phyloP scores from a whole-genome alignment of 2,113 vertebrate species.

The Sialia sialis region DNA sequence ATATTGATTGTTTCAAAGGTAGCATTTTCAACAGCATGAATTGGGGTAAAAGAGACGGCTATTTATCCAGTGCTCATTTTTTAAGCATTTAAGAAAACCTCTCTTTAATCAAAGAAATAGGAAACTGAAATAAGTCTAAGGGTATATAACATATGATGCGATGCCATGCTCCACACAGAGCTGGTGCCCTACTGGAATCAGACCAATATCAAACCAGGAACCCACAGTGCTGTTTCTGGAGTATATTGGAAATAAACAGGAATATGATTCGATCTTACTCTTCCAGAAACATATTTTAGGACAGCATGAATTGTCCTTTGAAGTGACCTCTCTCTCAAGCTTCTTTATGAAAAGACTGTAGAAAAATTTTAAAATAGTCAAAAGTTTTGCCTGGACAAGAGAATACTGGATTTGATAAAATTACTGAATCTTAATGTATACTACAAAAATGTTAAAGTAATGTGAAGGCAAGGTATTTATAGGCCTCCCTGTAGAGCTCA shows the following conservation, averaged over 20 bases:
- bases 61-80: background rate
- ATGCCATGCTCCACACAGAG: background rate
- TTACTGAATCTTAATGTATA: background rate
- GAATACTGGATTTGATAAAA: background rate
- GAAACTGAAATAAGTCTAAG: background rate
- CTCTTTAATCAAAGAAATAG: background rate
- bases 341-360: background rate
- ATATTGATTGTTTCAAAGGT: background rate
- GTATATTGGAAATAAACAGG: background rate
- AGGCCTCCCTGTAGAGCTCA: background rate
- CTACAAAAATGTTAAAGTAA: background rate
- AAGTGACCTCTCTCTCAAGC: background rate
- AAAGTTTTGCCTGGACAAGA: background rate
- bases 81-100: background rate
- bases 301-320: background rate
- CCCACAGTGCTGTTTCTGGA: accelerated
- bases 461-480: background rate
- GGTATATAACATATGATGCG: background rate
- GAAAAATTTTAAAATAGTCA: background rate
- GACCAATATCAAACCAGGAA: background rate
- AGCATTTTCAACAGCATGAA: background rate
- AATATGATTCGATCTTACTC: background rate
- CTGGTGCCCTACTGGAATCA: background rate
- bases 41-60: background rate
- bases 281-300: background rate